Percentiles rank a stretch among this genome's conserved stretches.
Evolutionary conservation across 2,888 invertebrate species (phyloP).

Genomic region (Cinara cedri): DNA sequence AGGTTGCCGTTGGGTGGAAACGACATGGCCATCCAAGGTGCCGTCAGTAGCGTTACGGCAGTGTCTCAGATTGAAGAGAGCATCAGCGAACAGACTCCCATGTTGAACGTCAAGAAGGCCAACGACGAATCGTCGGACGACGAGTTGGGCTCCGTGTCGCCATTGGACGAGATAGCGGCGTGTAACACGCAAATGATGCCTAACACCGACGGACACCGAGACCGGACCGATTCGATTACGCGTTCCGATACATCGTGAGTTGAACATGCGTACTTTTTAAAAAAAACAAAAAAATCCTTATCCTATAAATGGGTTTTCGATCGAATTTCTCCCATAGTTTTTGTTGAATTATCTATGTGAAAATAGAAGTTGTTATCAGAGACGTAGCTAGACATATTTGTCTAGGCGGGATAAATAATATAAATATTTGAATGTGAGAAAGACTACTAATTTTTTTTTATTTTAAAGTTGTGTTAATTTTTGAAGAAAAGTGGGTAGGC

Average conservation of each 20-base stretch:
- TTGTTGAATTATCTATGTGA: no score
- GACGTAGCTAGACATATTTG: no score
- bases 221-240: constrained; percentile 72
- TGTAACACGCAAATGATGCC: constrained; percentile 20
- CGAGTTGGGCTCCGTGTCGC: constrained; percentile 81
- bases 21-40: constrained; percentile 69
- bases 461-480: no score
- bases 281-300: no score
- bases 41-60: constrained; percentile 61
- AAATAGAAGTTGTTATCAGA: no score
- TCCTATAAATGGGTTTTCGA: no score
- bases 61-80: constrained; percentile 62
- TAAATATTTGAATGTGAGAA: no score
- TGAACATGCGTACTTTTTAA: no score
- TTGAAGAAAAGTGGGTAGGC: no score
- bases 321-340: no score
- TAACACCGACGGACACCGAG: constrained; percentile 63
- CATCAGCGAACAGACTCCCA: constrained; percentile 74
- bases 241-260: constrained; percentile 73
- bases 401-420: no score
- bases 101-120: constrained; percentile 65
- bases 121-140: constrained; percentile 83
- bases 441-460: no score
- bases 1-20: constrained; percentile 82
- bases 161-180: constrained; percentile 71